Conservation (phyloP, 2,113 vertebrate species). For the Pleuronectes platessa region DNA sequence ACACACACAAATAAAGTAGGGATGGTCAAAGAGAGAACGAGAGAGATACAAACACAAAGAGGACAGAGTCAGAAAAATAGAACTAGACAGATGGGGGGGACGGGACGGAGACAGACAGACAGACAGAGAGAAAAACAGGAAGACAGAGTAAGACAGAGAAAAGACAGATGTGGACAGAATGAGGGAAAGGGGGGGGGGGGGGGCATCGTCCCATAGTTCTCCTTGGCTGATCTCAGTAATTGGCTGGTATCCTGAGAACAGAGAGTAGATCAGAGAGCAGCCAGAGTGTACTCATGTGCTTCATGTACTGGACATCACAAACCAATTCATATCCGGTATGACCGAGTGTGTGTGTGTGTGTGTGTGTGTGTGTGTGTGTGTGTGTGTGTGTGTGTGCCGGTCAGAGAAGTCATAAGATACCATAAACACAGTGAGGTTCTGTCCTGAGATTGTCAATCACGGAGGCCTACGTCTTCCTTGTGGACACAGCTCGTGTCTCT, state of each 20-base stretch:
- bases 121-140: constrained; percentile 17
- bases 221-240: constrained; percentile 70
- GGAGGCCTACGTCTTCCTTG: constrained; percentile 8
- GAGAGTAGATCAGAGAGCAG: constrained; percentile 66
- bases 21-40: constrained; percentile 27
- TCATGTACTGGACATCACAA: constrained; percentile 69
- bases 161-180: constrained; percentile 52
- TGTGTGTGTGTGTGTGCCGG: constrained; percentile 6
- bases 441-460: constrained; percentile 57
- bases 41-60: constrained; percentile 16
- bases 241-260: constrained; percentile 69
- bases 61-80: constrained; percentile 40
- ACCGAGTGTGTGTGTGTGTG: constrained; percentile 6
- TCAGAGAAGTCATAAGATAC: constrained; percentile 38
- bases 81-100: constrained; percentile 21
- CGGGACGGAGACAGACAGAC: constrained; percentile 11
- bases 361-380: constrained; percentile 15
- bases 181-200: neutral
- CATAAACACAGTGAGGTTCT: constrained; percentile 47
- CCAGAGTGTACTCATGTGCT: constrained; percentile 66
- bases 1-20: constrained; percentile 30
- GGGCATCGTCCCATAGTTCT: constrained; percentile 51
- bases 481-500: constrained; percentile 22
- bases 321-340: constrained; percentile 56
- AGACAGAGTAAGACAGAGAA: constrained; percentile 17